phyloP scores from a whole-genome alignment of 2,113 vertebrate genomes.

The Nerophis ophidion region DNA sequence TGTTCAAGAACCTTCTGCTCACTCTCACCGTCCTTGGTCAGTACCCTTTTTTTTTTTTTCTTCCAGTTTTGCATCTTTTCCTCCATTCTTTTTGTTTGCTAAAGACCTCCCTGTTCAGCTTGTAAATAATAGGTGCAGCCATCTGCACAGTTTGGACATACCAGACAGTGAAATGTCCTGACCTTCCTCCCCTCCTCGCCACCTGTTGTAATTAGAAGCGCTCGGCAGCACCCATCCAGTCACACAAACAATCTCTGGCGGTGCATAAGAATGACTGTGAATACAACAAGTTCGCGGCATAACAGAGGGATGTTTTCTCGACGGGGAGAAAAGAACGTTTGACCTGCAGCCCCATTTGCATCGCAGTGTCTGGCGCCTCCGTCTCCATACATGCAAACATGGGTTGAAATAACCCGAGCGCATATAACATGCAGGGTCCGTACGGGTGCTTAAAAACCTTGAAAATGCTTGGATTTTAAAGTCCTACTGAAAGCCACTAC shows the following conservation, averaged over 20 bases:
- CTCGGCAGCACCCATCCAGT: constrained; percentile 13
- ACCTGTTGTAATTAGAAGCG: constrained; percentile 47
- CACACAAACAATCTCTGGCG: constrained; percentile 31
- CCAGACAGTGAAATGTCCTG: constrained; percentile 44
- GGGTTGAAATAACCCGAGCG: not conserved
- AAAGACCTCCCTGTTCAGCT: constrained; percentile 11
- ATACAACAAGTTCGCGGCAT: constrained; percentile 11
- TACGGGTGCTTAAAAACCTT: too few species aligned
- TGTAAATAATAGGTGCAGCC: constrained; percentile 22
- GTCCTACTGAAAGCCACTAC: too few species aligned
- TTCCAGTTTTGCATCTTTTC: not conserved
- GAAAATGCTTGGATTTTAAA: too few species aligned
- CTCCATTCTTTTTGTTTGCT: not conserved
- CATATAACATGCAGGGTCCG: not conserved
- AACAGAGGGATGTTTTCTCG: constrained; percentile 8
- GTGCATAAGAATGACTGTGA: constrained; percentile 23
- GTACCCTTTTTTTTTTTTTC: constrained; percentile 27
- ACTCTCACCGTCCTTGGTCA: constrained; percentile 91
- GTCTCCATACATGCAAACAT: not conserved
- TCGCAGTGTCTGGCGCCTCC: not conserved
- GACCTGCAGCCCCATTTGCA: not conserved
- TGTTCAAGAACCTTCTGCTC: constrained; percentile 90
- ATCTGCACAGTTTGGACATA: constrained; percentile 41
- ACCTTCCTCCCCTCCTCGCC: constrained; percentile 42
- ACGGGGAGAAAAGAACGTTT: constrained; percentile 12